Evolutionary conservation across 2,888 invertebrate genomes (phyloP), one percentile per base, ranked within the genome.

Genomic region (Athalia rosae): DNA sequence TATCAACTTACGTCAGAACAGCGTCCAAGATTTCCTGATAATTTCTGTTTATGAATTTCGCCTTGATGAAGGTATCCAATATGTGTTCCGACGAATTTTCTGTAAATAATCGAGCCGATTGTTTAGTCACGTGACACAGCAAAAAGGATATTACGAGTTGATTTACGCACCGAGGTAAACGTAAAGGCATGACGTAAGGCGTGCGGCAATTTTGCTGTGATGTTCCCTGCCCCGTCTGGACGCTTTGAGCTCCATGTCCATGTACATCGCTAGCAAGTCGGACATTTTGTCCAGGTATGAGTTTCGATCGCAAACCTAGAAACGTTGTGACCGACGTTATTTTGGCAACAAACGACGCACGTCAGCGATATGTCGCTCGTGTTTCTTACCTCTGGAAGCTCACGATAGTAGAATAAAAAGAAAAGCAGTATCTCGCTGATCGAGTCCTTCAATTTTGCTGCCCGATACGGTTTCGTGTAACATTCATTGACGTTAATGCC

Each of bases 181-280:
- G 78, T 84, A 85, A 77, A 90, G 85, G 73, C 85, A 86, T 71
- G 87, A 86, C 61, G 84, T 85, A 64, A 90, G 81, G 77, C 88
- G 87, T 64, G 85, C 85, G 63, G 87, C 86, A 79, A 89, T 87
- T 83, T 84, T 84, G 63, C 81, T 83, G 77, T 82, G 82, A 79
- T 85, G 82, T 76, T 88, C 88, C 78, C 77, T 84, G 28, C 83
- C 86, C 76, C 83, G 84, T 83, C 82, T 88, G 83, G 90, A 84
- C 28, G 89, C 88, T 80, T 89, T 88, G 63, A 91, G 84, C 85
- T 91, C 90, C 87, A 90, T 87, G 79, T 91, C 90, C 82, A 90
- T 85, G 80, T 90, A 91, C 85, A 90, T 85, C 8, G 90, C 89
- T 81, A 91, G 82, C 53, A 91, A 82, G 80, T 90, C 88, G 48